Evolutionary conservation across 1,140 invertebrate species (phyloP).

Genomic region (Trachymyrmex septentrionalis): DNA sequence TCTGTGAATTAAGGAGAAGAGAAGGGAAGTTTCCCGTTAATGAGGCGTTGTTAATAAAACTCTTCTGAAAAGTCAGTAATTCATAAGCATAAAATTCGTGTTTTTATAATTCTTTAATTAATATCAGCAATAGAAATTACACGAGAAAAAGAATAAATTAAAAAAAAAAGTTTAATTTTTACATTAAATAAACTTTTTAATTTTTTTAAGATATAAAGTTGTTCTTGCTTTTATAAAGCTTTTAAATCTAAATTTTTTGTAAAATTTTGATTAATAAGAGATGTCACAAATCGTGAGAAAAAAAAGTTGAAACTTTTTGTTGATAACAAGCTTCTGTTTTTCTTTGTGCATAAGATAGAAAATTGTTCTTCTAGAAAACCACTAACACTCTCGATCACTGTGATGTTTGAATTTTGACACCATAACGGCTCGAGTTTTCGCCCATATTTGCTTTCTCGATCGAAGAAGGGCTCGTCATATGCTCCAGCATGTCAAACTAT

Average conservation of each 20-base stretch:
- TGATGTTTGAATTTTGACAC: conserved; percentile 42
- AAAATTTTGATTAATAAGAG: background rate
- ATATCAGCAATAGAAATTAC: background rate
- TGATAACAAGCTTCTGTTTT: conserved; percentile 27
- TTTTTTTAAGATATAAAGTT: background rate
- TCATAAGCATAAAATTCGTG: background rate
- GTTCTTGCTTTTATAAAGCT: background rate
- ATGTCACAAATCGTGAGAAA: background rate
- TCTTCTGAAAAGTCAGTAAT: conserved; percentile 6
- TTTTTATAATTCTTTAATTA: conserved; percentile 9
- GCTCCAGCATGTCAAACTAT: conserved; percentile 35
- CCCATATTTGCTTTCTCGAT: conserved; percentile 47
- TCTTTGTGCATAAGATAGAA: background rate
- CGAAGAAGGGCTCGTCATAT: conserved; percentile 43
- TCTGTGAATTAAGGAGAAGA: conserved; percentile 41
- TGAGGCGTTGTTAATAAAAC: conserved; percentile 53
- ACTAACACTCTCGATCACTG: conserved; percentile 20
- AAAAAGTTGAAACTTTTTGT: background rate
- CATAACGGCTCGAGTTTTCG: conserved; percentile 32
- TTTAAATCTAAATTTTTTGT: background rate
- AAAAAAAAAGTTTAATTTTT: background rate
- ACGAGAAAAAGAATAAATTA: background rate
- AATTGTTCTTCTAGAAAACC: background rate
- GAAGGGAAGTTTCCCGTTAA: conserved; percentile 37
- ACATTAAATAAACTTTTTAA: background rate